Base-by-base conservation (phyloP, 1,140 invertebrate genomes). In the Aplysia californica region DNA sequence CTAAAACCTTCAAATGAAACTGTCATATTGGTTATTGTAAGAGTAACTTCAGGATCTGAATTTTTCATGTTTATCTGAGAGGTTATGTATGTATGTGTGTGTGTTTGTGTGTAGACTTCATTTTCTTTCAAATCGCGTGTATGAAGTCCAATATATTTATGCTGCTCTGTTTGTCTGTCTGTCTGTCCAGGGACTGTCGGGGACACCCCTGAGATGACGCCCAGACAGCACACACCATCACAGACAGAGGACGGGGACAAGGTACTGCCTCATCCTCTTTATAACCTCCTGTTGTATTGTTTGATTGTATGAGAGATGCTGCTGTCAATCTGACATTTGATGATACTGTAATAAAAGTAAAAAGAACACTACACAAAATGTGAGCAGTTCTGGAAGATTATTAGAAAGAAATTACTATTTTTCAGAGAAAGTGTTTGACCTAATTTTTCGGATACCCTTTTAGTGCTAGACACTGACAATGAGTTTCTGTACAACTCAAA, bases 241-340 rank as follows among this genome's bases (percentile, higher is more conserved):
- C 70, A 72, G 35, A 39, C 35, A 31, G 70, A 72, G n/a, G 70
- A 72, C 20, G 70, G 70, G 29, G 70, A 72, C 3, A 72, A 33
- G 44, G 70, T 72, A 72, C 31, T 3, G 36, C 35, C 5, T 3
- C 5, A 50, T 15, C 44, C 10, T 10, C 10, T 50, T 50, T 50
- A 10, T 10, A 10, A 50, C n/a, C 10, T 10, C 10, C n/a, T 50
- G 10, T 50, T 50, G 10, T 50, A 10, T 50, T 50, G 10, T 50
- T 50, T 50, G 44, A 15, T 50, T 50, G 10, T 50, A 15, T 50
- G n/a, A 50, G n/a, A n/a, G n/a, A n/a, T n/a, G n/a, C n/a, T 50
- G 10, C n/a, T 50, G 44, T n/a, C 44, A 50, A 15, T 50, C 10
- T n/a, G 10, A 15, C n/a, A 50, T n/a, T 50, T 50, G 44, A n/a